phyloP scores from a whole-genome alignment of 1,140 invertebrate genomes.

The Drosophila nebulosa region DNA sequence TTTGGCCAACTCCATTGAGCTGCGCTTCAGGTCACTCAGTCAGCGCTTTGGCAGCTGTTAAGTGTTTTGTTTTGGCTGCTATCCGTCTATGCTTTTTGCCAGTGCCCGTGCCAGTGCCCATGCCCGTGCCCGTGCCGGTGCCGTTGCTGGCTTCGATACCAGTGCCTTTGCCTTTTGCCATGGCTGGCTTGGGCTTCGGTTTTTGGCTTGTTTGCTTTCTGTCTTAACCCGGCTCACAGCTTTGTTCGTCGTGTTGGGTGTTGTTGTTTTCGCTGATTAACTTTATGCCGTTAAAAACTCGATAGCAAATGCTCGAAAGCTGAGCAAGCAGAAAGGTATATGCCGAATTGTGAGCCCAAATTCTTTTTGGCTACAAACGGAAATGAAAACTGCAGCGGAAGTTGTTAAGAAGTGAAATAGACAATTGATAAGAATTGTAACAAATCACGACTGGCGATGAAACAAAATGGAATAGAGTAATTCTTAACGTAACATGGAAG shows the following conservation, averaged over 20 bases:
- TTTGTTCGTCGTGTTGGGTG: conserved; percentile 18
- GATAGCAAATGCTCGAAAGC: neutral
- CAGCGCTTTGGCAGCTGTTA: conserved; percentile 59
- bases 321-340: neutral
- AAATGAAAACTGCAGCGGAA: conserved; percentile 48
- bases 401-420: neutral
- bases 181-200: neutral
- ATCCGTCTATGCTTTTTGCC: conserved; percentile 16
- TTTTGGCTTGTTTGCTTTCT: conserved; percentile 10
- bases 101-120: neutral
- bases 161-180: conserved; percentile 1
- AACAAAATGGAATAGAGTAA: neutral
- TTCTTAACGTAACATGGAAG: neutral
- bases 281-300: conserved; percentile 25
- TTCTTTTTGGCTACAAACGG: conserved; percentile 14
- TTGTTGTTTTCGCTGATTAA: conserved; percentile 49
- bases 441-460: conserved; percentile 5
- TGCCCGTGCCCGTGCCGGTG: neutral
- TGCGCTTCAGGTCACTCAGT: conserved; percentile 67
- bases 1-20: neutral
- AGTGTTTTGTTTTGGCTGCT: conserved; percentile 60
- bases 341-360: neutral
- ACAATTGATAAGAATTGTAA: conserved; percentile 19
- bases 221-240: conserved; percentile 5
- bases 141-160: no score